Conservation (phyloP, 2,888 invertebrate species). For the Stenotaenia linearis region DNA sequence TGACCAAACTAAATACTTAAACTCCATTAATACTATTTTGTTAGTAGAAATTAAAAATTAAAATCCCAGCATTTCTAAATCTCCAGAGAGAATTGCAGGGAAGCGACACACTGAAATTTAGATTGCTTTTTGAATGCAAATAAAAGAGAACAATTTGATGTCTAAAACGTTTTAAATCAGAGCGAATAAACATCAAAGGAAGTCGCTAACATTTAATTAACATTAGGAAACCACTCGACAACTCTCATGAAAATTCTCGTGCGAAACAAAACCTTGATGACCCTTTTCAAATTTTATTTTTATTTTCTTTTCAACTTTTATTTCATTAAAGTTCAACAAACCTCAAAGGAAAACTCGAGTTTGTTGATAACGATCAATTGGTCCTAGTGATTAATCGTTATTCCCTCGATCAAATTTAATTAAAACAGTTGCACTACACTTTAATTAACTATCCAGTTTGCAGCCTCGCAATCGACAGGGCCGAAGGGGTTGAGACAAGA, state of each 20-base stretch:
- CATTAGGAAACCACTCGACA: not conserved
- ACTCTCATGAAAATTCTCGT: not conserved
- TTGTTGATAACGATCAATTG: slow-evolving; percentile 10
- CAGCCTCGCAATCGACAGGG: not conserved
- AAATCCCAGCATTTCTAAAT: no score
- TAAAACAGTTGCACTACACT: slow-evolving; percentile 13
- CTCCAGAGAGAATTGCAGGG: no score
- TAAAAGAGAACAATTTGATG: not conserved
- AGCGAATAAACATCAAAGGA: not conserved
- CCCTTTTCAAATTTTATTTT: not conserved
- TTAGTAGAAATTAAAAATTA: not conserved
- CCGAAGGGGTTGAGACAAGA: not conserved
- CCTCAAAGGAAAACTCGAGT: not conserved
- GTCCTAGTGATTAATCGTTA: slow-evolving; percentile 19
- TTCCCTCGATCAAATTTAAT: slow-evolving; percentile 10
- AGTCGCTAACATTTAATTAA: not conserved
- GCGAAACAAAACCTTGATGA: not conserved
- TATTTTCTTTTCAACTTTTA: not conserved
- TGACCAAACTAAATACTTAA: no score
- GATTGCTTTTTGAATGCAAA: not conserved
- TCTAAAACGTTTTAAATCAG: not conserved
- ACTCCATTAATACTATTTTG: not conserved
- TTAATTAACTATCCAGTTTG: slow-evolving; percentile 14
- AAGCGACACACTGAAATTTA: not conserved
- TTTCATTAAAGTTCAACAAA: not conserved